A percentile compares a stretch with the other conserved stretches of the same genome.
These are phyloP conservation scores for Molossus alvarezi DNA, from an alignment of 2,797 vertebrate species.

Conservation along the genomic window DNA sequence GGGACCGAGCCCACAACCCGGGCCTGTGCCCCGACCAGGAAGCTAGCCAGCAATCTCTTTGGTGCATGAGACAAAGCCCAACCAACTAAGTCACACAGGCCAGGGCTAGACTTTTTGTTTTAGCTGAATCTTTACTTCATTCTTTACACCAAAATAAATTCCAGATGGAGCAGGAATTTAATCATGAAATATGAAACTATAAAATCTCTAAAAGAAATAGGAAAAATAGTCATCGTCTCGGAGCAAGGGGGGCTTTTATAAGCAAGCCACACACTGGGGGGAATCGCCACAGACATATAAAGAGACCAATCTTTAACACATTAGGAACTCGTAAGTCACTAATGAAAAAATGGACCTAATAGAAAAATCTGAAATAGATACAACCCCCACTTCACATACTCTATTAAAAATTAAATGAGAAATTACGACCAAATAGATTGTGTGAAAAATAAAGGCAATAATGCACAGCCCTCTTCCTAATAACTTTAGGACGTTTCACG, in stretches of 20 bases:
- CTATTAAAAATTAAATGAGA: neutral
- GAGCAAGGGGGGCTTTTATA: neutral
- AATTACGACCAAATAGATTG: neutral
- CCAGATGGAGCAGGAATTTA: neutral
- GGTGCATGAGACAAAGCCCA: too few relatives aligned
- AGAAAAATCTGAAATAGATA: neutral
- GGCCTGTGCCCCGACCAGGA: too few relatives aligned
- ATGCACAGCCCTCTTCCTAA: too few relatives aligned
- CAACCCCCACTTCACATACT: neutral
- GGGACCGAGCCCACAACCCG: too few relatives aligned
- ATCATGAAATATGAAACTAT: neutral
- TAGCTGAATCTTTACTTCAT: neutral
- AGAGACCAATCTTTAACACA: neutral
- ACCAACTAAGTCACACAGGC: too few relatives aligned
- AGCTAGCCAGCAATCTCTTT: too few relatives aligned
- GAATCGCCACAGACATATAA: neutral
- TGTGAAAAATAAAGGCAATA: neutral
- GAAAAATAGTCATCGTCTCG: neutral
- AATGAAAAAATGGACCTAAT: neutral
- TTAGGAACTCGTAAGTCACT: neutral
- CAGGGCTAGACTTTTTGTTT: neutral
- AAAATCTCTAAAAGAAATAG: neutral
- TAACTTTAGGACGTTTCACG: accelerated
- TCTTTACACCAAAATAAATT: constrained; percentile 13
- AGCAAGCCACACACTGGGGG: neutral